Conservation (phyloP, 1,140 invertebrate genomes). For the Homarus americanus region DNA sequence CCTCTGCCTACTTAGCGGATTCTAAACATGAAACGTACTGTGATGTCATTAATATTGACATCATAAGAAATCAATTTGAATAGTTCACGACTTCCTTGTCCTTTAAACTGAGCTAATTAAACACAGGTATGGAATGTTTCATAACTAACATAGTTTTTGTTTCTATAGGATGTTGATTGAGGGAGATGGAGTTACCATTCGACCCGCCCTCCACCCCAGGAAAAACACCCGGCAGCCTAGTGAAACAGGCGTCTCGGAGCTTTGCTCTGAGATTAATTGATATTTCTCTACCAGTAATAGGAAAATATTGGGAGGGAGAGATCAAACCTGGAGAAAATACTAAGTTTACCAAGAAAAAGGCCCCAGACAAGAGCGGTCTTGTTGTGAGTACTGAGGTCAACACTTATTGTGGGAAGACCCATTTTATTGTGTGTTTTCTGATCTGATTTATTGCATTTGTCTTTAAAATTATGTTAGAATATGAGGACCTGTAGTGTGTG, state of each 20-base stretch:
- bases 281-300: constrained; percentile 8
- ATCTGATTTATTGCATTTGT: too few relatives aligned
- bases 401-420: too few relatives aligned
- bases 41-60: too few relatives aligned
- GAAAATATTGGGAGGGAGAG: constrained; percentile 32
- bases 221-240: constrained; percentile 4
- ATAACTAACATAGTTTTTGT: neutral
- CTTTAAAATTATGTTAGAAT: too few relatives aligned
- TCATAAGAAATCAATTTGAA: too few relatives aligned
- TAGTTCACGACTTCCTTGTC: too few relatives aligned
- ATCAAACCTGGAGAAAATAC: constrained; percentile 1
- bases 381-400: neutral
- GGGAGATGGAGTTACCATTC: constrained; percentile 16
- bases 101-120: too few relatives aligned
- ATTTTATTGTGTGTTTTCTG: too few relatives aligned
- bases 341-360: constrained; percentile 13
- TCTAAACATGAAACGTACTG: too few relatives aligned
- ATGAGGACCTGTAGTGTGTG: too few relatives aligned
- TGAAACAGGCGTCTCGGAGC: constrained; percentile 15
- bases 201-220: constrained; percentile 1
- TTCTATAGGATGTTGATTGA: neutral
- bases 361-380: neutral
- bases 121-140: neutral
- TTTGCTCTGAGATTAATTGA: constrained; percentile 6
- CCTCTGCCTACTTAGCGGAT: too few relatives aligned